phyloP scores from a whole-genome alignment of 2,113 vertebrate genomes.

The Megaceryle maxima region DNA sequence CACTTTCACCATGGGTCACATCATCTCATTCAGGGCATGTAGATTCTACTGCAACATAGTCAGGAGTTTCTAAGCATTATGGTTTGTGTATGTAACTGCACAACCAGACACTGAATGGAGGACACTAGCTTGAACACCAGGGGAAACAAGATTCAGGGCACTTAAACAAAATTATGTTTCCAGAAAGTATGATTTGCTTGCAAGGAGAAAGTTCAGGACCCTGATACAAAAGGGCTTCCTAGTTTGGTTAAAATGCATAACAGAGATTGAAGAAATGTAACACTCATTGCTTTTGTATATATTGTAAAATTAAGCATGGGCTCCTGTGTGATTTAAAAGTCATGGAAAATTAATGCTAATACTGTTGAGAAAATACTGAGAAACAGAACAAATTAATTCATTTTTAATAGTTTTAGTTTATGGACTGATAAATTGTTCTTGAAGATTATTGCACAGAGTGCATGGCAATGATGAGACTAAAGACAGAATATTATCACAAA shows the following conservation, averaged over 20 bases:
- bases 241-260: not conserved
- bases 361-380: not conserved
- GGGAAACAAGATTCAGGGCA: not conserved
- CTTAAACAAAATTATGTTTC: not conserved
- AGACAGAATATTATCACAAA: not conserved
- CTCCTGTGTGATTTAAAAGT: not conserved
- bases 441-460: not conserved
- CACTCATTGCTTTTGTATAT: not conserved
- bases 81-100: not conserved
- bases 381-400: constrained; percentile 23
- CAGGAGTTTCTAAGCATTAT: not conserved
- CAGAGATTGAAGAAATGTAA: not conserved
- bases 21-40: not conserved
- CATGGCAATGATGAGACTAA: not conserved
- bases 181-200: not conserved
- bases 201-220: not conserved
- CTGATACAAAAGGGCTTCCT: not conserved
- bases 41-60: not conserved
- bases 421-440: constrained; percentile 1
- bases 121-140: not conserved
- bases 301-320: not conserved
- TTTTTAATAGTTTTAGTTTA: constrained; percentile 31
- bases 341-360: not conserved
- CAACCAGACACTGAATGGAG: not conserved
- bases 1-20: too few species aligned